Percentiles rank a stretch among this genome's conserved stretches.
These are phyloP conservation scores for Meriones psammophilus DNA, from an alignment of 2,797 vertebrate genomes.

Conservation along the genomic window DNA sequence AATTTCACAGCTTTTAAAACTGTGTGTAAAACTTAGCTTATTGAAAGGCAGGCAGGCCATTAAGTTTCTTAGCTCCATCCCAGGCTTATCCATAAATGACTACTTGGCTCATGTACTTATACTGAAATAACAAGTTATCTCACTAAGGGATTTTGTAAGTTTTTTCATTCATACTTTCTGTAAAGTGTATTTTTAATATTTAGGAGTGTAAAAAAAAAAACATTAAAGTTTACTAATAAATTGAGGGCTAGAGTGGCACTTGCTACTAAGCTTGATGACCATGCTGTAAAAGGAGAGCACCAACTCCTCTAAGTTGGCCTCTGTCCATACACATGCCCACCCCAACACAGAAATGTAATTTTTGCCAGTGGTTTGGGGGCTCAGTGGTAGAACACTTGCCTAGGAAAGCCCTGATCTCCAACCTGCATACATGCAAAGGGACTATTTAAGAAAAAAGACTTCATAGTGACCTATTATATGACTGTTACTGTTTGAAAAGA, in stretches of 20 bases:
- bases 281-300: background rate
- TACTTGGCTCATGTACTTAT: background rate
- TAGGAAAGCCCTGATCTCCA: background rate
- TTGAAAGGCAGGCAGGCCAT: background rate
- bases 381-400: background rate
- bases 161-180: background rate
- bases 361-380: background rate
- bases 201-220: conserved; percentile 33
- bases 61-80: background rate
- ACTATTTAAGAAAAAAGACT: background rate
- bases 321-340: background rate
- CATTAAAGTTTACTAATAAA: background rate
- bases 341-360: background rate
- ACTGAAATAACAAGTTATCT: background rate
- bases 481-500: background rate
- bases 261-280: background rate
- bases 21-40: background rate
- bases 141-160: background rate
- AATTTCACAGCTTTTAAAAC: background rate
- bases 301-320: background rate
- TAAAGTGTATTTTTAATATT: background rate
- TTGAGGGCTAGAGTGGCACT: background rate
- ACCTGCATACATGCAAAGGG: background rate
- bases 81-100: background rate
- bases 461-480: background rate